A percentile compares a stretch with the other conserved stretches of the same genome.
phyloP scores from a whole-genome alignment of 2,888 invertebrate species.

The Arctia plantaginis region DNA sequence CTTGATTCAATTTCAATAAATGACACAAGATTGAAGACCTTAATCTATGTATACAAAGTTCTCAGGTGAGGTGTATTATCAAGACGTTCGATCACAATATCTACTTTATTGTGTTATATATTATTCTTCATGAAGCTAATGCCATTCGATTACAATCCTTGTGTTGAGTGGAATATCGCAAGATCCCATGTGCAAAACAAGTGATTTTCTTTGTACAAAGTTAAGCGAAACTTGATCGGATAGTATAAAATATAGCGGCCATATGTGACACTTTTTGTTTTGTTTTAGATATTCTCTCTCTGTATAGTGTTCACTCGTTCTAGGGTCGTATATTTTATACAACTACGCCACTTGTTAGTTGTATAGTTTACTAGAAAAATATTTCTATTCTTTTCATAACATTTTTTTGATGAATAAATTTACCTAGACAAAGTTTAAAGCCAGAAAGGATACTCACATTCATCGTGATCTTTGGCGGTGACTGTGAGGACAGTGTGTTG shows the following conservation, averaged over 20 bases:
- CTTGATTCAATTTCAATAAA: constrained; percentile 54
- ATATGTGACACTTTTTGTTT: constrained; percentile 53
- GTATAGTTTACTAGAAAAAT: constrained; percentile 12
- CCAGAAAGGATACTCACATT: constrained; percentile 91
- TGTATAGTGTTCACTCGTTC: constrained; percentile 35
- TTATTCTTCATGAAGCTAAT: constrained; percentile 51
- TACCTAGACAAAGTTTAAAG: constrained; percentile 21
- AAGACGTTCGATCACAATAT: constrained; percentile 45
- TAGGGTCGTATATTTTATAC: constrained; percentile 38
- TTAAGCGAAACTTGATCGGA: constrained; percentile 52
- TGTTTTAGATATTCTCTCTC: constrained; percentile 48
- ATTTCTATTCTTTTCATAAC: constrained; percentile 22
- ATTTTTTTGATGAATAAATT: constrained; percentile 25
- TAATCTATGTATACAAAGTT: constrained; percentile 49
- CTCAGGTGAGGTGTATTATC: constrained; percentile 46
- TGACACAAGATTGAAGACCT: constrained; percentile 49
- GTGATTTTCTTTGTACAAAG: constrained; percentile 53
- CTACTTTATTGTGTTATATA: constrained; percentile 43
- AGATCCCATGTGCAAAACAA: constrained; percentile 42
- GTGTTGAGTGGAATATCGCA: constrained; percentile 45
- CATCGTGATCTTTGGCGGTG: constrained; percentile 99
- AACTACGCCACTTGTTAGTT: constrained; percentile 33
- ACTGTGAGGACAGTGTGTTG: constrained; percentile 98
- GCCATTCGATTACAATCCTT: constrained; percentile 52
- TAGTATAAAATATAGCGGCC: constrained; percentile 52